These are phyloP conservation scores for Percopsis transmontana DNA, from an alignment of 2,113 vertebrate species.

Conservation along the genomic window DNA sequence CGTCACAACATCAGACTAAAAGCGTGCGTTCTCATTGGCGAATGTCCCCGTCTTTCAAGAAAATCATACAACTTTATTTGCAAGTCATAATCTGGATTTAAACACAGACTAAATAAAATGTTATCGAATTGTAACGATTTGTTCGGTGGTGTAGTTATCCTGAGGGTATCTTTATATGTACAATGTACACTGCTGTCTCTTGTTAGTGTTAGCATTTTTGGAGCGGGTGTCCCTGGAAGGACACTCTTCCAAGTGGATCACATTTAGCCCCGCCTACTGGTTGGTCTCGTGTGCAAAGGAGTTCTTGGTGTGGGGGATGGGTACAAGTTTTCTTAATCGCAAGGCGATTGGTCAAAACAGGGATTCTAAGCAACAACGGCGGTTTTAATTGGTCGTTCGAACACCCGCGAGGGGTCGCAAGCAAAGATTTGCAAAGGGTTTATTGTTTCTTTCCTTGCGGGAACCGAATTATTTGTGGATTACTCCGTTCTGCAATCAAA, in stretches of 20 bases:
- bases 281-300: constrained; percentile 74
- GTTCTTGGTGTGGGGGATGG: constrained; percentile 74
- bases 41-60: constrained; percentile 35
- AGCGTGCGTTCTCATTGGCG: constrained; percentile 31
- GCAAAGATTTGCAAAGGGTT: constrained; percentile 71
- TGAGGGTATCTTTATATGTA: too few species aligned
- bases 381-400: constrained; percentile 54
- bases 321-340: constrained; percentile 38
- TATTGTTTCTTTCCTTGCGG: constrained; percentile 81
- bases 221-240: constrained; percentile 49
- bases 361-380: constrained; percentile 74
- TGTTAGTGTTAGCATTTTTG: constrained; percentile 19
- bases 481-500: constrained; percentile 61
- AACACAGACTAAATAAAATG: neutral
- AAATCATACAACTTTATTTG: constrained; percentile 37
- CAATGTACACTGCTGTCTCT: neutral
- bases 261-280: constrained; percentile 67
- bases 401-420: constrained; percentile 66
- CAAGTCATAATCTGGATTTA: neutral
- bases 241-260: constrained; percentile 25
- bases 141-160: neutral
- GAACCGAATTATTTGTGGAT: constrained; percentile 69
- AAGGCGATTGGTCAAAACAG: constrained; percentile 56
- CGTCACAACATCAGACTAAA: constrained; percentile 2
- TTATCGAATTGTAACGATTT: neutral